Base-by-base conservation (phyloP, 1,140 invertebrate genomes). In the Latrodectus geometricus region DNA sequence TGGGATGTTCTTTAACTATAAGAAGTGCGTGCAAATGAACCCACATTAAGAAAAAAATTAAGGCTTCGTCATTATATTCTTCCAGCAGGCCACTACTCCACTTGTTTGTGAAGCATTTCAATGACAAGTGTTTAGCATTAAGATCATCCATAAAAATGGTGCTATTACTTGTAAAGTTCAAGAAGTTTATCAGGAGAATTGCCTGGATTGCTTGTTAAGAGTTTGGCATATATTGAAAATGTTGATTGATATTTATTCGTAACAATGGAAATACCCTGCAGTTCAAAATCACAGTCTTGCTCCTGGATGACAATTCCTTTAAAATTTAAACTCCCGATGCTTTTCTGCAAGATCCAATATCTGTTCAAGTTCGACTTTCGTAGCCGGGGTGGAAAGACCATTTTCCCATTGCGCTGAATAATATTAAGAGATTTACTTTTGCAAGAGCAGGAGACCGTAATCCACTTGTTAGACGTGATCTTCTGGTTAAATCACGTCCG, bases 81-180 rank as follows among this genome's bases (percentile, higher is more conserved):
- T 69, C 17, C n/a, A 69, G 11, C 68, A 69, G 21, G 8, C 12
- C 4, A 69, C 4, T 69, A 69, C n/a, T 11, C 20, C 20, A 9
- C n/a, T 69, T 69, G 11, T n/a, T 69, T 15, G 17, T 69, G 11
- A 8, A 20, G 11, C 9, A 69, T 0, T n/a, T 11, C 68, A 2
- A 69, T 9, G 8, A 11, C 20, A 11, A 69, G 68, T 69, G 68
- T 69, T 69, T 69, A 69, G 68, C 68, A 69, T 69, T 69, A 69
- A 69, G 20, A 69, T 69, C 68, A 3, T 11, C 68, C 11, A 69
- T 4, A 69, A 69, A 69, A 69, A 69, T 23, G 54, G 17, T 69
- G 68, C 8, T 69, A 7, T 69, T 69, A 11, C n/a, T 2, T 69
- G 21, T 69, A 1, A 69, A 69, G 4, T 69, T 8, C 68, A 69